Conservation (phyloP, 2,797 vertebrate genomes). For the Pseudochirops cupreus region DNA sequence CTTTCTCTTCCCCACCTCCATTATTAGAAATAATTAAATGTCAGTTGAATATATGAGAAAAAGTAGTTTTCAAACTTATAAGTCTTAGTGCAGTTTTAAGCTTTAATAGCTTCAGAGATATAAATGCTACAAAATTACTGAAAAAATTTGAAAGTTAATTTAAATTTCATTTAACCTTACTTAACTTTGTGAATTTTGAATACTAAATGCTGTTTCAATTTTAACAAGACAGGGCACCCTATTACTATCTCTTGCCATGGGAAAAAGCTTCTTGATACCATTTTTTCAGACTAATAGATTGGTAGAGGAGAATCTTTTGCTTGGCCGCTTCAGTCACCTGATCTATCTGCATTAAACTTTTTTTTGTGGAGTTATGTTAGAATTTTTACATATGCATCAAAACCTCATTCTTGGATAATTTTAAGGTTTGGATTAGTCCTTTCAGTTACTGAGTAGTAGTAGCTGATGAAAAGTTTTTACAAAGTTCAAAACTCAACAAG, state of each 20-base stretch:
- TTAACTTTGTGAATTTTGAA: not conserved
- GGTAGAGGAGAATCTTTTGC: not conserved
- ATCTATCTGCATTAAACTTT: not conserved
- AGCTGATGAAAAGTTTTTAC: not conserved
- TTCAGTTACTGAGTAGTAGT: not conserved
- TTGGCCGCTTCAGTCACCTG: not conserved
- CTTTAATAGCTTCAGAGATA: not conserved
- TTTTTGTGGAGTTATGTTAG: not conserved
- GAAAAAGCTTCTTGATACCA: not conserved
- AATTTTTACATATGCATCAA: not conserved
- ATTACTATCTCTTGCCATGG: not conserved
- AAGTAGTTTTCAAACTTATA: not conserved
- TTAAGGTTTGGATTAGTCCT: not conserved
- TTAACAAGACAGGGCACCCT: not conserved
- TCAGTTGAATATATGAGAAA: not conserved
- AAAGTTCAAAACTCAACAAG: not conserved
- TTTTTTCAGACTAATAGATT: not conserved
- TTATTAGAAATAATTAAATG: not conserved
- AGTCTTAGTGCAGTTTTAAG: not conserved
- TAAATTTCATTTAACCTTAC: not conserved
- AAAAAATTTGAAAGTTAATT: not conserved
- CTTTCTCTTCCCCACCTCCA: not conserved
- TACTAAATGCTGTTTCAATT: not conserved
- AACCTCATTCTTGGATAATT: not conserved
- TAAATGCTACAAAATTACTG: not conserved